Evolutionary conservation across 2,113 vertebrate species (phyloP).

Genomic region (Columba janthina): DNA sequence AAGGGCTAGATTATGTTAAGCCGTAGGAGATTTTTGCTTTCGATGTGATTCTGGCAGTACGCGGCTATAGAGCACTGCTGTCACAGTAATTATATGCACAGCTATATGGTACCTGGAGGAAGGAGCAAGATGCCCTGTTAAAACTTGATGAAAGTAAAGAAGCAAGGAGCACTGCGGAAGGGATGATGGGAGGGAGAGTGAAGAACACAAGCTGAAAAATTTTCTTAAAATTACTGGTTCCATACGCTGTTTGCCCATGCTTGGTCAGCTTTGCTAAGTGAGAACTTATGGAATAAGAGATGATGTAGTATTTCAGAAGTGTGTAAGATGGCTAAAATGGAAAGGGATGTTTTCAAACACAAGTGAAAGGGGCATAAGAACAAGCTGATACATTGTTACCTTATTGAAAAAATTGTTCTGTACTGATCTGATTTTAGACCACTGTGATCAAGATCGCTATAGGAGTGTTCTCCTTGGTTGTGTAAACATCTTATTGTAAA

Average conservation of each 20-base stretch:
- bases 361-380: not conserved
- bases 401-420: slow-evolving; percentile 8
- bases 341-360: not conserved
- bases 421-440: slow-evolving; percentile 4
- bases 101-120: not conserved
- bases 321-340: not conserved
- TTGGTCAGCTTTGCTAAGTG: not conserved
- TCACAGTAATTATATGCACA: not conserved
- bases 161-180: not conserved
- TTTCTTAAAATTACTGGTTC: not conserved
- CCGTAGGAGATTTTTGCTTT: not conserved
- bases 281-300: not conserved
- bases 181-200: not conserved
- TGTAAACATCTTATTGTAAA: slow-evolving; percentile 48
- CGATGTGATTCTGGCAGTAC: not conserved
- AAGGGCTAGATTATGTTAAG: not conserved
- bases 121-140: not conserved
- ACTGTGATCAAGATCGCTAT: slow-evolving; percentile 46
- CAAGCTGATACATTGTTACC: not conserved
- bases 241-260: not conserved
- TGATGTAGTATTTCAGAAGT: not conserved
- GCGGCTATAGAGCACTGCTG: not conserved
- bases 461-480: slow-evolving; percentile 21
- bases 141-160: not conserved
- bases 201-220: not conserved